Evolutionary conservation across 2,113 vertebrate species (phyloP).

Genomic region (Dasyurus viverrinus): DNA sequence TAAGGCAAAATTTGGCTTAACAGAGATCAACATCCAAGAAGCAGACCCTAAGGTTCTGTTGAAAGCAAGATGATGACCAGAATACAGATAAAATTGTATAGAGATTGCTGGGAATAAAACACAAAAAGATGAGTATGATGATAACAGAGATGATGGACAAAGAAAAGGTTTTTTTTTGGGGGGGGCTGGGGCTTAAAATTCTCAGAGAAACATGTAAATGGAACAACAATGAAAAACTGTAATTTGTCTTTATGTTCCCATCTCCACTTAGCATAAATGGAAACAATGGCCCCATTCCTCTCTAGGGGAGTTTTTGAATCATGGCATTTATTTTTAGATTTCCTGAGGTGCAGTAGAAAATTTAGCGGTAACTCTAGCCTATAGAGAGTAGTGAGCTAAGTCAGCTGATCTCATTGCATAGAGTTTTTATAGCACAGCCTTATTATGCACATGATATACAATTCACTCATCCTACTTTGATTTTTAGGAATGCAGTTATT

Average conservation of each 20-base stretch:
- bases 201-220: background rate
- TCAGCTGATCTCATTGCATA: background rate
- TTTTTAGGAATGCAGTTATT: conserved; percentile 28
- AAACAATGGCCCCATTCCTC: background rate
- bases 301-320: background rate
- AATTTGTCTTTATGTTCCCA: background rate
- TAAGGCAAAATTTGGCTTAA: background rate
- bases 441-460: conserved; percentile 20
- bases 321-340: conserved; percentile 28
- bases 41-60: background rate
- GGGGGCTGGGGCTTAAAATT: background rate
- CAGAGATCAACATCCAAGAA: background rate
- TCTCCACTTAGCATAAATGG: conserved; percentile 8
- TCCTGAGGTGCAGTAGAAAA: background rate
- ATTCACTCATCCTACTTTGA: background rate
- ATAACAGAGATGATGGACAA: background rate
- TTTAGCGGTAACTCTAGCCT: background rate
- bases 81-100: background rate
- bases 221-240: background rate
- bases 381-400: background rate
- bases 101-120: background rate
- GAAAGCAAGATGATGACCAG: background rate
- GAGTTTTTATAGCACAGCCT: conserved; percentile 20
- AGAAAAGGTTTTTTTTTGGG: background rate
- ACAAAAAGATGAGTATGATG: background rate